These are phyloP conservation scores for Apodemia duryi DNA, from an alignment of 2,888 invertebrate species.

Conservation along the genomic window DNA sequence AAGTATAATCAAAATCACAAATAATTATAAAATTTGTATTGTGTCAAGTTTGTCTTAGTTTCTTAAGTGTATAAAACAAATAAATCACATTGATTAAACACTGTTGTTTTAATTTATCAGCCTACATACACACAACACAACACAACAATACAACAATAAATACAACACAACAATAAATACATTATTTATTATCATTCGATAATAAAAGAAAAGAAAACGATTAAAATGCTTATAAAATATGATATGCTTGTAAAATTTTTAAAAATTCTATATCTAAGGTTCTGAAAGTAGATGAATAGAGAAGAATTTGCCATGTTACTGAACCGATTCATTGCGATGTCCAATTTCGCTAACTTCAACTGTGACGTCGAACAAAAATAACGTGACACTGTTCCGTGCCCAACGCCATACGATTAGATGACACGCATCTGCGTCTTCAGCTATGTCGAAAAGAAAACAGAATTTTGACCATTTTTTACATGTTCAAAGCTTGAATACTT, in stretches of 20 bases:
- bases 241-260: too few relatives aligned
- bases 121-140: too few relatives aligned
- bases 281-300: too few relatives aligned
- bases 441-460: constrained; percentile 32
- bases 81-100: constrained; percentile 18
- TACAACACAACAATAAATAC: too few relatives aligned
- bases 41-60: constrained; percentile 12
- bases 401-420: constrained; percentile 32
- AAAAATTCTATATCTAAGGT: too few relatives aligned
- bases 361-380: constrained; percentile 29
- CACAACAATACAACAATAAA: too few relatives aligned
- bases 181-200: background rate
- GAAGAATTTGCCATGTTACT: too few relatives aligned
- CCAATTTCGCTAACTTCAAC: background rate
- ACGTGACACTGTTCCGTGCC: constrained; percentile 32
- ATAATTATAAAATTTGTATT: background rate
- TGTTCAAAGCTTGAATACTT: constrained; percentile 27
- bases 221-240: too few relatives aligned
- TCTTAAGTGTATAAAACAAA: background rate
- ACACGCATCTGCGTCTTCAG: constrained; percentile 32
- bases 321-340: background rate
- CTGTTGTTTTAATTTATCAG: background rate
- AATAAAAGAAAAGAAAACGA: too few relatives aligned
- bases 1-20: background rate
- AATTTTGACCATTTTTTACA: constrained; percentile 29